These are phyloP conservation scores for Cephalotes varians DNA, from an alignment of 2,888 invertebrate genomes.

Conservation along the genomic window DNA sequence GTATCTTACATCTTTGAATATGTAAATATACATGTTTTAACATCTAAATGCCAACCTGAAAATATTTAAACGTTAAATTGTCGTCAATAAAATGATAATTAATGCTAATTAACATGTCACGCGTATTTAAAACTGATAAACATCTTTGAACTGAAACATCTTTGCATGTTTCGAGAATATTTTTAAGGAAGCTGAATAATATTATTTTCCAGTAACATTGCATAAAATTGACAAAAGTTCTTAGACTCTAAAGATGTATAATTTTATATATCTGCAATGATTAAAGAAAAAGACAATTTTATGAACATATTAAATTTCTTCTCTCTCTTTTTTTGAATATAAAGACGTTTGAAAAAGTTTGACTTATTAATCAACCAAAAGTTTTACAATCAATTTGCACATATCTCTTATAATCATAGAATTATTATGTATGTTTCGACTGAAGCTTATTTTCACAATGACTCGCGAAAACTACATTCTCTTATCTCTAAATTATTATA, in stretches of 20 bases:
- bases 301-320: not conserved
- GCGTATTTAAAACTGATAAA: not conserved
- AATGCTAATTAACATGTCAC: not conserved
- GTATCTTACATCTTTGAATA: not conserved
- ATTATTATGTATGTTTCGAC: not conserved
- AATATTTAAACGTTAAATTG: conserved; percentile 1
- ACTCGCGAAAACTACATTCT: not conserved
- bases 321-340: not conserved
- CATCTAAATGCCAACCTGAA: not conserved
- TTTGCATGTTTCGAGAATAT: not conserved
- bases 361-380: not conserved
- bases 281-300: not conserved
- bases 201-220: not conserved
- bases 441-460: not conserved
- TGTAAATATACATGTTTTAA: not conserved
- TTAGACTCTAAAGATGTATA: not conserved
- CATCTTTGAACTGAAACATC: too few species aligned
- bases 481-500: not conserved
- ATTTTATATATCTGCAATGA: not conserved
- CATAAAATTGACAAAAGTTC: not conserved
- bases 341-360: not conserved
- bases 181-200: not conserved
- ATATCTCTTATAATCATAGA: not conserved
- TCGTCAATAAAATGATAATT: not conserved
- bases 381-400: not conserved